Conservation (phyloP, 2,113 vertebrate species). For the Charina bottae region DNA sequence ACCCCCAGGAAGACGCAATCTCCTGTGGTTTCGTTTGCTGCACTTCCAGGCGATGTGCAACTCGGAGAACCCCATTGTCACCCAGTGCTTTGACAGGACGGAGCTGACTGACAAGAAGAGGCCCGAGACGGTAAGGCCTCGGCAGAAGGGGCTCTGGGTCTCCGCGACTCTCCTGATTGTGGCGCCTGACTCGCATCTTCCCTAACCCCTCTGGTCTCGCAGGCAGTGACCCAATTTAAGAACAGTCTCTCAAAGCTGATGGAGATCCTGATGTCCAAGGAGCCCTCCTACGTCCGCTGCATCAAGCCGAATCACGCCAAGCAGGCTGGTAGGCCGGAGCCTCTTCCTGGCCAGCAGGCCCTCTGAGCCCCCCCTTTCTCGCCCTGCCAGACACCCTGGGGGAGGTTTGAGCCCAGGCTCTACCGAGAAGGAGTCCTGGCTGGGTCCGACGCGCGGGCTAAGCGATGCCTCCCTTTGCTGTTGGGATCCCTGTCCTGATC, state of each 20-base stretch:
- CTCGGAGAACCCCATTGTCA: constrained; percentile 93
- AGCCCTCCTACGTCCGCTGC: constrained; percentile 95
- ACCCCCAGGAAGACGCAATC: not conserved
- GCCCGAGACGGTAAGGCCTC: constrained; percentile 88
- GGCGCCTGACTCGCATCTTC: not conserved
- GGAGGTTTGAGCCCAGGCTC: not conserved
- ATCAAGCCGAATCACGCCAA: constrained; percentile 98
- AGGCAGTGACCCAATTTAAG: constrained; percentile 98
- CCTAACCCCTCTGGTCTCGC: not conserved
- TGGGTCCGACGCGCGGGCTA: no score
- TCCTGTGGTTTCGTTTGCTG: not conserved
- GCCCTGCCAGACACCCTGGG: rapidly evolving
- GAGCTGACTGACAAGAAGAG: constrained; percentile 96
- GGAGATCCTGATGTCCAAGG: constrained; percentile 98
- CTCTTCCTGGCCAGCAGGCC: not conserved
- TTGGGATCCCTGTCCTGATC: not conserved
- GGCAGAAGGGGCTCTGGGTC: rapidly evolving
- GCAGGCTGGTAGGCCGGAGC: constrained; percentile 81
- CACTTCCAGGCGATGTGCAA: constrained; percentile 88
- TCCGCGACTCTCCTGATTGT: no score
- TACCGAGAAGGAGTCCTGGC: not conserved
- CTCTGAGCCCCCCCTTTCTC: not conserved
- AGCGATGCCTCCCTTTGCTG: not conserved
- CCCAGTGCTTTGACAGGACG: constrained; percentile 87
- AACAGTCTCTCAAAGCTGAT: constrained; percentile 93